phyloP scores from a whole-genome alignment of 2,797 vertebrate genomes.

The Myotis daubentonii region DNA sequence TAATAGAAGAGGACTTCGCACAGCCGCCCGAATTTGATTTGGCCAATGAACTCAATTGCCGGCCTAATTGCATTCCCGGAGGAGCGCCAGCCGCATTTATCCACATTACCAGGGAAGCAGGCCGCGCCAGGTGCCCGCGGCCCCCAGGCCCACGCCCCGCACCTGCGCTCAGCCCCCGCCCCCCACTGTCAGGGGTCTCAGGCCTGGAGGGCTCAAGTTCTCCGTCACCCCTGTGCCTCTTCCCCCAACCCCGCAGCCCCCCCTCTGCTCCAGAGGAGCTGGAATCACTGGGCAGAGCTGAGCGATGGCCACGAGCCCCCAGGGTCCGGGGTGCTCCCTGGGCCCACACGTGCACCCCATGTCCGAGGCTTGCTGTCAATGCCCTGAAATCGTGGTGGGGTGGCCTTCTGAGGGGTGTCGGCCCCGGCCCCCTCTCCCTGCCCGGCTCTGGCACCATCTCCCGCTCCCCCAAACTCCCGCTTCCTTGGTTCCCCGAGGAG shows the following conservation, averaged over 20 bases:
- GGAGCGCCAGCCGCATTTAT: conserved; percentile 73
- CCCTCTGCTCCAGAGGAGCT: not conserved
- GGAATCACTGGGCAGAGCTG: not conserved
- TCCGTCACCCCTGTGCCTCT: not conserved
- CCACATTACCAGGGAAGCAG: conserved; percentile 71
- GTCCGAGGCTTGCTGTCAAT: accelerated
- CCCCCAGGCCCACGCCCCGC: accelerated
- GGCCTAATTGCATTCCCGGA: conserved; percentile 80
- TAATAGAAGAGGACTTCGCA: conserved; percentile 84
- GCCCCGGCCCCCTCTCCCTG: not conserved
- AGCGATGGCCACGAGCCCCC: not conserved
- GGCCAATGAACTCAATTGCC: conserved; percentile 85
- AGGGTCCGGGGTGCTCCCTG: not conserved
- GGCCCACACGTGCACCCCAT: accelerated
- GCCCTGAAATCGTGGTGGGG: not conserved
- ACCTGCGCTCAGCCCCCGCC: not conserved
- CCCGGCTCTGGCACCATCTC: conserved; percentile 35
- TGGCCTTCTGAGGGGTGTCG: not conserved
- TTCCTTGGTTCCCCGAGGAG: not conserved
- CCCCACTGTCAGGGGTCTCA: not conserved
- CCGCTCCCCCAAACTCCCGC: conserved; percentile 24
- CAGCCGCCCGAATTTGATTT: conserved; percentile 84
- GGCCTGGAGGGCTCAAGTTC: not conserved
- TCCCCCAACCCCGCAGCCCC: not conserved
- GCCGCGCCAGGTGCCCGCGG: not conserved